Conservation (phyloP, 2,888 invertebrate species). For the Dilophus febrilis region DNA sequence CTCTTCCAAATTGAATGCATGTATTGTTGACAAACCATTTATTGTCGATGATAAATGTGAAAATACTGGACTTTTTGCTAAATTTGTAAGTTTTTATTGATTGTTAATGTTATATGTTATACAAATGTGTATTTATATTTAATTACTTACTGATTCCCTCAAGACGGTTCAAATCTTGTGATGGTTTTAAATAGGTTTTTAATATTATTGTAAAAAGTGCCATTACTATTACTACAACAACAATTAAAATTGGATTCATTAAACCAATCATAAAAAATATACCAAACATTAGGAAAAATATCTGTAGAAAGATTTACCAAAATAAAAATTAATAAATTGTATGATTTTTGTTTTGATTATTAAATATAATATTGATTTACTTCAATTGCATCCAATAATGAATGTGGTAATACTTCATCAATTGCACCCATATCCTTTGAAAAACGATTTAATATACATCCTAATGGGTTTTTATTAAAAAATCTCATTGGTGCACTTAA, state of each 20-base stretch:
- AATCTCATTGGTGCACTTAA: conserved; percentile 40
- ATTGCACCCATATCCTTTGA: conserved; percentile 73
- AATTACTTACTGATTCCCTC: conserved; percentile 47
- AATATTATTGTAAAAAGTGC: conserved; percentile 45
- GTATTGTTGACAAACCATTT: conserved; percentile 63
- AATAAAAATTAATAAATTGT: too few species aligned
- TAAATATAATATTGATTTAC: conserved; percentile 14
- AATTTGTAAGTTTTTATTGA: too few species aligned
- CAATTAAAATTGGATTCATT: conserved; percentile 48
- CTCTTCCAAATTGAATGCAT: conserved; percentile 39
- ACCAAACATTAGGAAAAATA: conserved; percentile 57
- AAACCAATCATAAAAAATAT: conserved; percentile 53
- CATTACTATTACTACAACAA: conserved; percentile 47
- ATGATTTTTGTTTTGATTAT: too few species aligned
- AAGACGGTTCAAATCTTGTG: conserved; percentile 55
- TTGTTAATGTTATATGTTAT: too few species aligned
- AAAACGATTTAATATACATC: conserved; percentile 59
- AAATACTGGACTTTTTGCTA: conserved; percentile 52
- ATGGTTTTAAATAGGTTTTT: conserved; percentile 50
- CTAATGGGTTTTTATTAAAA: conserved; percentile 71
- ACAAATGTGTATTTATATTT: too few species aligned
- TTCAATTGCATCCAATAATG: conserved; percentile 47
- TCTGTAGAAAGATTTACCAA: conserved; percentile 20
- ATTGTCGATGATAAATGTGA: conserved; percentile 66
- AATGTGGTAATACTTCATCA: conserved; percentile 56